A percentile compares a stretch with the other conserved stretches of the same genome.
Evolutionary conservation across 2,888 invertebrate species (phyloP).

Genomic region (Lacanobia oleracea): DNA sequence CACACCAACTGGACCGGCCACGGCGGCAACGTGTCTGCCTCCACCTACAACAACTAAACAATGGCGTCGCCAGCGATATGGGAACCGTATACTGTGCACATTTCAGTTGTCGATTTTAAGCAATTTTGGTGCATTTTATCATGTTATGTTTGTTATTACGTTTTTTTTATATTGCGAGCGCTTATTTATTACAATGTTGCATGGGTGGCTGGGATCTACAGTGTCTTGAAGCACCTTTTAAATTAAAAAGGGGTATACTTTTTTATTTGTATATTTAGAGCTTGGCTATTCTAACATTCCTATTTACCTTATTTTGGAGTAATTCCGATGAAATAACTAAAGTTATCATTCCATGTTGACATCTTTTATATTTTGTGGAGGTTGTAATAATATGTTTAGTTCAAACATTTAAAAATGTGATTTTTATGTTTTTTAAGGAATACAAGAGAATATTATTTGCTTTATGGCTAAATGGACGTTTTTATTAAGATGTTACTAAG

Average conservation of each 20-base stretch:
- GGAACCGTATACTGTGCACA: conserved; percentile 24
- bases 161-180: conserved; percentile 32
- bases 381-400: not conserved
- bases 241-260: not conserved
- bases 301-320: conserved; percentile 32
- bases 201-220: conserved; percentile 43
- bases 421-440: not conserved
- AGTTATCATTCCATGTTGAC: conserved; percentile 36
- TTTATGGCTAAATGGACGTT: conserved; percentile 1
- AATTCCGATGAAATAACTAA: conserved; percentile 14
- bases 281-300: conserved; percentile 47
- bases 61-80: conserved; percentile 11
- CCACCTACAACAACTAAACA: conserved; percentile 92
- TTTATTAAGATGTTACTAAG: conserved; percentile 18
- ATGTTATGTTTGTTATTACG: conserved; percentile 49
- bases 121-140: conserved; percentile 42
- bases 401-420: not conserved
- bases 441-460: not conserved
- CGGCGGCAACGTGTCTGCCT: conserved; percentile 98
- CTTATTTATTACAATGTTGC: conserved; percentile 34
- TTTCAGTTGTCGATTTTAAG: conserved; percentile 8
- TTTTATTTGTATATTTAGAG: not conserved
- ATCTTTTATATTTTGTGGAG: conserved; percentile 1
- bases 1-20: conserved; percentile 99
- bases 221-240: not conserved